Evolutionary conservation across 2,797 vertebrate species (phyloP), one percentile per base, ranked within the genome.

Genomic region (Oreochromis mossambicus): DNA sequence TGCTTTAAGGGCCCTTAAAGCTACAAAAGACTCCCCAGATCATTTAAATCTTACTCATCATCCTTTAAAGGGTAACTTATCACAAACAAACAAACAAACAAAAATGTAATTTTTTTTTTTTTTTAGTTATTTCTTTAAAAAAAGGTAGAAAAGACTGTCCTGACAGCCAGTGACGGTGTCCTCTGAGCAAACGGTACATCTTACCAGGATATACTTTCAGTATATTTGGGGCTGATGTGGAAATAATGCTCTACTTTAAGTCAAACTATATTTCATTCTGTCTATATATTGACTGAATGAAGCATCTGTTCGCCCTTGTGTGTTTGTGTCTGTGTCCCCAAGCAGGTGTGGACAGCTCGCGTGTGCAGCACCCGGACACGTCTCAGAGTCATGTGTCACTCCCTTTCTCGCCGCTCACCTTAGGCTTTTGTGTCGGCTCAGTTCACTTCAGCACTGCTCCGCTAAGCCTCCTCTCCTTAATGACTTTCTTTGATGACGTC

Each of bases 401-500:
- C 29, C 7, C 41, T 46, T 26, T 80, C 56, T 79, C 61, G 32
- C 26, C 34, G 8, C 43, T 75, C 26, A 75, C 70, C 70, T 75
- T 48, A 50, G 43, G 46, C 70, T 17, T 61, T 58, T 36, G 54
- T 52, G 46, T 73, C 19, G 78, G 29, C 70, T 81, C 55, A 15
- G 58, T 61, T 83, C 82, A 48, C 77, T 34, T 80, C 81, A 73
- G 68, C 68, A 29, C 46, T n/a, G 79, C 86, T 78, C 78, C 24
- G 8, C 70, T 78, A 21, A 76, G 76, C 79, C 3, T 55, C 29
- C 26, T 73, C 78, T 58, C 58, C 15, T 70, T 80, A 81, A 91
- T 88, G 46, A 88, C 77, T 82, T 80, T 73, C 55, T 88, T 84
- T 92, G 84, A 91, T 94, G 91, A 94, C 92, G 87, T 91, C 87